A percentile compares a stretch with the other conserved stretches of the same genome.
phyloP scores from a whole-genome alignment of 2,888 invertebrate species.

The Augochlorella aurata region DNA sequence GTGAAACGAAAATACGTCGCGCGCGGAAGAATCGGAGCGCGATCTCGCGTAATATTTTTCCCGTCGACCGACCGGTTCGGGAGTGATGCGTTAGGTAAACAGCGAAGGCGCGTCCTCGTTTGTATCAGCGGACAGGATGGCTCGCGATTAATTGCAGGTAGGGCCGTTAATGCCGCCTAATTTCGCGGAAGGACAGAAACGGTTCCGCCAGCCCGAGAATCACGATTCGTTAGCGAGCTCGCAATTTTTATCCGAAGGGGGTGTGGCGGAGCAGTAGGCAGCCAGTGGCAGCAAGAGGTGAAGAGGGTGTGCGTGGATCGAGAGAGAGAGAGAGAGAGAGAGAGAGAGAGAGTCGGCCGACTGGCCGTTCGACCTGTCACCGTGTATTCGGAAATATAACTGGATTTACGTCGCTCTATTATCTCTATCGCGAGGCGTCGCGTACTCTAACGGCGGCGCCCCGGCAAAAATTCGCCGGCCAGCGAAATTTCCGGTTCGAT shows the following conservation, averaged over 20 bases:
- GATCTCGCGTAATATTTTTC: conserved; percentile 63
- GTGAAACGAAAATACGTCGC: neutral
- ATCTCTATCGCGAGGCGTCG: conserved; percentile 50
- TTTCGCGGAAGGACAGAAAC: conserved; percentile 71
- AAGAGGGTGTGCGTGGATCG: neutral
- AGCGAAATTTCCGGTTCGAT: conserved; percentile 52
- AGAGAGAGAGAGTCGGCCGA: neutral
- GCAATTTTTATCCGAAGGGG: conserved; percentile 57
- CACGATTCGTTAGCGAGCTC: conserved; percentile 68
- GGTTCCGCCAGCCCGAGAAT: conserved; percentile 61
- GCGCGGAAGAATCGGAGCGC: conserved; percentile 20
- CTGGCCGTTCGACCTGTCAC: conserved; percentile 44
- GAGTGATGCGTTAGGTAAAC: conserved; percentile 73
- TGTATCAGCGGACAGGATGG: conserved; percentile 69
- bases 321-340: neutral
- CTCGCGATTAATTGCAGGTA: conserved; percentile 72
- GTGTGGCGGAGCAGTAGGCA: neutral
- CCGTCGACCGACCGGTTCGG: conserved; percentile 51
- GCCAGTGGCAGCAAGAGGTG: neutral
- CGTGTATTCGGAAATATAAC: conserved; percentile 61
- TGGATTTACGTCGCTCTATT: conserved; percentile 60
- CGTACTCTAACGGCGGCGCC: conserved; percentile 38
- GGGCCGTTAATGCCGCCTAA: conserved; percentile 73
- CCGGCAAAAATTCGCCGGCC: conserved; percentile 39
- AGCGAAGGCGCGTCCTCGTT: conserved; percentile 72